Evolutionary conservation across 2,797 vertebrate genomes (phyloP).

Genomic region (Hipposideros larvatus): DNA sequence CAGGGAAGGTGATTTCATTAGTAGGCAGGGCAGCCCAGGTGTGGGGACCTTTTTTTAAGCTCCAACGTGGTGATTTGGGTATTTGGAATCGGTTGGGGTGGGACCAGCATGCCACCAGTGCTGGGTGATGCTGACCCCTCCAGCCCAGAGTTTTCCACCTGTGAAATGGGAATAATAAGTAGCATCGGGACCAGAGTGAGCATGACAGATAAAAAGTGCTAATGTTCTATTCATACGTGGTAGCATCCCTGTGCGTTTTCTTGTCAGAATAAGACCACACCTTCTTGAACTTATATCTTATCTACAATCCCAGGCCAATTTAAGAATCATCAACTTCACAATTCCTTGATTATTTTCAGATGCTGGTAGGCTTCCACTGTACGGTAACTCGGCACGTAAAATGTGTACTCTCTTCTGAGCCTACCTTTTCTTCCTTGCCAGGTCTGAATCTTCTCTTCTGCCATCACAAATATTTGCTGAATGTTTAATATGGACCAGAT

Average conservation of each 20-base stretch:
- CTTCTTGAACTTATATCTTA: not conserved
- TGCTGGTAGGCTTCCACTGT: accelerated
- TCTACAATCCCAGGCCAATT: too few relatives aligned
- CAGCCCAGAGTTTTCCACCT: not conserved
- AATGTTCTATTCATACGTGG: accelerated
- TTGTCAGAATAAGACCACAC: not conserved
- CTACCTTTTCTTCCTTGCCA: not conserved
- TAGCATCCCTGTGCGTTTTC: not conserved
- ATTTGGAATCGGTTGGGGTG: accelerated
- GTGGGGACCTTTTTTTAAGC: not conserved
- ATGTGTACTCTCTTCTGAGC: accelerated
- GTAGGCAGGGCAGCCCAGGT: too few relatives aligned
- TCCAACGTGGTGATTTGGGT: not conserved
- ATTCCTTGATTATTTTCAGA: not conserved
- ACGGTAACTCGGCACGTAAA: not conserved
- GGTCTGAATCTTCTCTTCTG: not conserved
- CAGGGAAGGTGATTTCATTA: not conserved
- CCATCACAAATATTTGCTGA: not conserved
- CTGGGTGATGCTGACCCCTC: not conserved
- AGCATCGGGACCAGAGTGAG: not conserved
- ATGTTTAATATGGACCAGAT: not conserved
- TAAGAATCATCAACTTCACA: not conserved
- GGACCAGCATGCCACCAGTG: accelerated
- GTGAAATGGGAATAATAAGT: not conserved
- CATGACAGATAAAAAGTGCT: not conserved